Evolutionary conservation across 2,888 invertebrate genomes (phyloP), one percentile per base, ranked within the genome.

Genomic region (Adineta ricciae): DNA sequence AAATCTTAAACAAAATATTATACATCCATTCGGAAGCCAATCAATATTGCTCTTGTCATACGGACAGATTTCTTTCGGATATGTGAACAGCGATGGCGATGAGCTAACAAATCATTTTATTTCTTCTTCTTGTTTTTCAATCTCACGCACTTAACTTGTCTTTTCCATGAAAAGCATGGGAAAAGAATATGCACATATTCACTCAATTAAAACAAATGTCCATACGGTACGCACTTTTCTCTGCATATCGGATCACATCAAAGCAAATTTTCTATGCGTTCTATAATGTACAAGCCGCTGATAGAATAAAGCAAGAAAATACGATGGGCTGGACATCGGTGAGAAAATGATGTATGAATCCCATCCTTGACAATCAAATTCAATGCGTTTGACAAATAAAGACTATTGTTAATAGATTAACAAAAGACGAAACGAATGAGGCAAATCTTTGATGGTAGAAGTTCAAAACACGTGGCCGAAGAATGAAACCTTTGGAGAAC

Each of bases 141-240:
- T 64, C 64, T 27, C 64, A 32, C 64, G 16, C 64, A 16, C 64
- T 64, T 64, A n/a, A 64, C 64, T 64, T 32, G n/a, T 27, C 27
- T 56, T 9, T 64, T 64, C 32, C 32, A 27, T 27, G 46, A 32
- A 64, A 64, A 14, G 64, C 64, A 64, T 64, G 64, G 64, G 64
- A 64, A 46, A 64, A 64, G 64, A 36, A 64, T 32, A 19, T 64
- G 64, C 64, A 16, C 64, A 64, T 36, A 64, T 64, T 64, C 64
- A 64, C 32, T 64, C 64, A 64, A 64, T 64, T 64, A 64, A 64
- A 64, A 64, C 64, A 64, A 64, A 64, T 64, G 64, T 19, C 64
- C 64, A 64, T 64, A 36, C 32, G 64, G 19, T 32, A 64, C 32
- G 32, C 32, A 64, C 64, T 36, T 64, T 36, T 64, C 32, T 64